Percentiles rank a stretch among this genome's conserved stretches.
Conservation (phyloP, 2,888 invertebrate species). For the Camptogramma bilineatum region DNA sequence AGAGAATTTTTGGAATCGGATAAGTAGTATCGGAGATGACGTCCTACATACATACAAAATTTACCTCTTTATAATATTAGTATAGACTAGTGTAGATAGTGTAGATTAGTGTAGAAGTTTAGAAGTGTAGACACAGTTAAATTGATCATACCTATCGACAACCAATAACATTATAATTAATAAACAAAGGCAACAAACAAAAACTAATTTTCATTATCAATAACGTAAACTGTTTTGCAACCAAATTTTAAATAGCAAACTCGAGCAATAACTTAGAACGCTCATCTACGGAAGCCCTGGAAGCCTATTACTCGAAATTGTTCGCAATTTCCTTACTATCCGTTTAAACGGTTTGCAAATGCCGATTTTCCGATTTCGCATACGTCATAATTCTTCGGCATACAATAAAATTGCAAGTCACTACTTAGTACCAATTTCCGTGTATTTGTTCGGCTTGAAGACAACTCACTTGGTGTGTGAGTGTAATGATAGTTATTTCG, state of each 20-base stretch:
- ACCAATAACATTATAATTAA: too few relatives aligned
- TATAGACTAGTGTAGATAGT: too few relatives aligned
- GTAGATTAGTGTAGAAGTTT: too few relatives aligned
- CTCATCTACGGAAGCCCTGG: slow-evolving; percentile 49
- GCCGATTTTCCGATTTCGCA: slow-evolving; percentile 81
- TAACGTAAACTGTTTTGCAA: background rate
- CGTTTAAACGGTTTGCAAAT: slow-evolving; percentile 82
- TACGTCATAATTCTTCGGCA: slow-evolving; percentile 83
- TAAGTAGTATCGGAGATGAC: too few relatives aligned
- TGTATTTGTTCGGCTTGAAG: slow-evolving; percentile 62
- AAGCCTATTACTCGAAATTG: slow-evolving; percentile 80
- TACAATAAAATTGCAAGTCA: slow-evolving; percentile 82
- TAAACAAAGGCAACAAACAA: too few relatives aligned
- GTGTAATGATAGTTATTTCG: slow-evolving; percentile 41
- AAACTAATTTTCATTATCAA: background rate
- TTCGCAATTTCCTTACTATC: slow-evolving; percentile 79
- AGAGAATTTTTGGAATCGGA: too few relatives aligned
- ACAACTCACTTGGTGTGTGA: slow-evolving; percentile 41
- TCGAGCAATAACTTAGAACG: slow-evolving; percentile 18
- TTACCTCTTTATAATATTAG: too few relatives aligned
- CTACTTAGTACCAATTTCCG: slow-evolving; percentile 71
- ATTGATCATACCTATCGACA: too few relatives aligned
- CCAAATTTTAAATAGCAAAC: background rate
- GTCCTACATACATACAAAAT: too few relatives aligned
- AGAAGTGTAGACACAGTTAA: too few relatives aligned